phyloP scores from a whole-genome alignment of 2,888 invertebrate species.

The Diachrysia chrysitis region DNA sequence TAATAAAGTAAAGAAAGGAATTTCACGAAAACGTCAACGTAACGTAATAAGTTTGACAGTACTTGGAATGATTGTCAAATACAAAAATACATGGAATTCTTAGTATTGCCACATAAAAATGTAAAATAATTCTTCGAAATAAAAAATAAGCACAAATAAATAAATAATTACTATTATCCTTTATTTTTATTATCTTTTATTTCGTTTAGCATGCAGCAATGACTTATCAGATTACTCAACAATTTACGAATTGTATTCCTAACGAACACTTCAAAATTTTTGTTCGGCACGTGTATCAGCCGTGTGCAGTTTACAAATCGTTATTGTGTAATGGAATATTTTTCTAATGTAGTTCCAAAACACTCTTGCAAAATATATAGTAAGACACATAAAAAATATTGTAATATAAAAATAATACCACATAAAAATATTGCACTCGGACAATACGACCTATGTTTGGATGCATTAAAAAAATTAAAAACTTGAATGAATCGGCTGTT shows the following conservation, averaged over 20 bases:
- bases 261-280: neutral
- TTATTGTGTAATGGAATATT: constrained; percentile 25
- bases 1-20: constrained; percentile 52
- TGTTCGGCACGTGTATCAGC: constrained; percentile 14
- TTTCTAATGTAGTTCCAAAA: constrained; percentile 1
- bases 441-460: constrained; percentile 16
- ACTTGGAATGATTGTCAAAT: constrained; percentile 15
- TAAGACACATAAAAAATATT: neutral
- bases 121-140: neutral
- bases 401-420: constrained; percentile 9
- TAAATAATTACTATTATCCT: too few species aligned
- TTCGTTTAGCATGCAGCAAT: too few species aligned
- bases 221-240: too few species aligned
- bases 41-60: constrained; percentile 61
- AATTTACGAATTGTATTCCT: too few species aligned
- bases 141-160: neutral
- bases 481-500: constrained; percentile 79
- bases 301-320: constrained; percentile 18
- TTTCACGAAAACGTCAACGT: constrained; percentile 59
- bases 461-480: constrained; percentile 56
- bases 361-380: neutral
- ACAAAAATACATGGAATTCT: neutral
- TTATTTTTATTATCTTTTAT: too few species aligned
- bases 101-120: constrained; percentile 15
- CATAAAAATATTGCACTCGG: constrained; percentile 15